Base-by-base conservation (phyloP, 2,888 invertebrate genomes). In the Nebria salina region DNA sequence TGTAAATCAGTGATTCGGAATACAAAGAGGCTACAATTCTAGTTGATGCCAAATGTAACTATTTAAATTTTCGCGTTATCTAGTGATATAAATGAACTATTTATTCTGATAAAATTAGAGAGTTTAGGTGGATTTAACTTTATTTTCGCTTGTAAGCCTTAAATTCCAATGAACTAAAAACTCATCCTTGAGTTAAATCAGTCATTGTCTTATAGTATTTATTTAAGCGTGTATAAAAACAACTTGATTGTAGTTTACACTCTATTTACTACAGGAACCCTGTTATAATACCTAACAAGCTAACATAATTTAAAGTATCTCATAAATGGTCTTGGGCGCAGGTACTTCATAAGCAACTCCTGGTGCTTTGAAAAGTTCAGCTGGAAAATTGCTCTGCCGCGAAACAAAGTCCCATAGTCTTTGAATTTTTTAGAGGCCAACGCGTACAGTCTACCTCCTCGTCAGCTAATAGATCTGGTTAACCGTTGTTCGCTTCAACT, bases 391-490 rank as follows among this genome's bases (percentile, higher is more conserved):
- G 54, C 54, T 13, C 7, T 54, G 54, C 54, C 54, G 54, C 54
- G 54, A 54, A 54, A 54, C 54, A 54, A 54, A 54, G 54, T 54
- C 54, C 13, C 54, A 54, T 13, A 54, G 54, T 54, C 11, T 54
- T 54, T 54, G 54, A 54, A 54, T 54, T 54, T 54, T 54, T 54
- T 54, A 54, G 54, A 54, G 54, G 54, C 54, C 54, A 54, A 54
- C 54, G 54, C 54, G 13, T 54, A 54, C 54, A 54, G 9, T 8
- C 54, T 54, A 54, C 54, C 54, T 54, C 54, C 1, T 54, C 54
- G 54, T 54, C 54, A 54, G 54, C 54, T 54, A 54, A 54, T 54
- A 54, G 54, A 54, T 54, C 54, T 54, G 54, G 54, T 54, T 54
- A 54, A 54, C 54, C 54, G 54, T 54, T 54, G 54, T 54, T 54